Evolutionary conservation across 2,113 vertebrate genomes (phyloP), one percentile per base, ranked within the genome.

Genomic region (Hucho hucho): DNA sequence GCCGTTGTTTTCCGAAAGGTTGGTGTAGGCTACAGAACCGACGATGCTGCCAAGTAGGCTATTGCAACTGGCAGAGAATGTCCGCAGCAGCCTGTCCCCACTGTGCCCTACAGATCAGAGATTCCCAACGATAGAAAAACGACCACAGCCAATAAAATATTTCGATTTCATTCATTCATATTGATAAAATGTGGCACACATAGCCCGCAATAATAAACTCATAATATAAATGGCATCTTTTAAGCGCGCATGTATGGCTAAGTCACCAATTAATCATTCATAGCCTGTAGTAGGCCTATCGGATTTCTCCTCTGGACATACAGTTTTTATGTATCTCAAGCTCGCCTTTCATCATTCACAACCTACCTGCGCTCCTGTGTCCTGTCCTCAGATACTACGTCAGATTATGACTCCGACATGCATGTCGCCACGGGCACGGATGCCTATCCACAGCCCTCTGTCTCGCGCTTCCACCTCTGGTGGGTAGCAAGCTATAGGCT

Each of bases 301-400:
- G 84, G 78, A 85, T 84, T 82, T 84, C 78, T 76, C 71, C 37
- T 43, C 37, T 11, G 14, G 0, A 4, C 20, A 14, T 43, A 43
- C 37, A 56, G 53, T 56, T 18, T 53, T 20, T 4, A 80, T 76
- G 73, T 61, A 6, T 74, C 47, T 26, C n/a, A 37, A 13, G 14
- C 16, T 53, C 16, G 49, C 49, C 49, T 53, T 53, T 53, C 9
- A 43, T 59, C 3, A 28, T 65, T 47, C n/a, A 24, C 3, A 3
- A 78, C 85, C 0, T 91, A 92, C 91, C 89, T 89, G 86, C 75
- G 20, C 46, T 69, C 76, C 64, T 64, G 37, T 24, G 69, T 69
- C 61, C 58, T 82, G 70, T 72, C 66, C 47, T 61, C 74, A 66
- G 79, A 77, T 43, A 26, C 82, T 77, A 86, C 76, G 82, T 80